Base-by-base conservation (phyloP, 2,113 vertebrate species). In the Protobothrops mucrosquamatus region DNA sequence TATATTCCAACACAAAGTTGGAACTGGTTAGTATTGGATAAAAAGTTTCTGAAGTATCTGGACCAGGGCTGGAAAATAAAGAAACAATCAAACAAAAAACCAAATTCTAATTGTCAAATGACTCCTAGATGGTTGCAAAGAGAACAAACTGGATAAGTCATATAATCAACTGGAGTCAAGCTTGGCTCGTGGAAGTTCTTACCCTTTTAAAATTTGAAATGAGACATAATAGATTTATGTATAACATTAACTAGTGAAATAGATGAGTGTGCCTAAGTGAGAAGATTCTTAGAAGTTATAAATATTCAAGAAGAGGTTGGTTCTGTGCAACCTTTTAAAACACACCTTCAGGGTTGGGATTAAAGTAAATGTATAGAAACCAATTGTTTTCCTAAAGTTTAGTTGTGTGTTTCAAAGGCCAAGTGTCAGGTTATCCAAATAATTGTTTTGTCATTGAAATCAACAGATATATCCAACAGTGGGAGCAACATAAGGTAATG, bases 361-460 rank as follows among this genome's bases (percentile, higher is more conserved):
- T 69, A 39, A 74, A 61, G 64, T 69, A 91, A 52, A 52, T 26
- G 23, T 46, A 24, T 54, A 69, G 23, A 43, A 55, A 43, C 48
- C 86, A 34, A 74, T 11, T 9, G 54, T 88, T 52, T 54, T 88
- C 55, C 74, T 74, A 92, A 74, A 74, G 86, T 34, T 69, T 88
- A 39, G 48, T 64, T 52, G 22, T 54, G 59, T 20, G 39, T 64
- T 69, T 6, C 29, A 26, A 29, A 74, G 69, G 59, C 86, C 64
- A 88, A 92, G 54, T 55, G 59, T 54, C n/a, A 10, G 34, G 91
- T 51, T 88, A 88, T 92, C 39, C 87, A 88, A 74, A 88, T 88
- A 92, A 88, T 88, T 87, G 34, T n/a, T 91, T 88, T 87, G 59
- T 88, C 20, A n/a, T 52, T 93, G 57, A 74, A 91, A 88, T 39